Conservation (phyloP, 2,888 invertebrate species). For the Gymnoscelis rufifasciata region DNA sequence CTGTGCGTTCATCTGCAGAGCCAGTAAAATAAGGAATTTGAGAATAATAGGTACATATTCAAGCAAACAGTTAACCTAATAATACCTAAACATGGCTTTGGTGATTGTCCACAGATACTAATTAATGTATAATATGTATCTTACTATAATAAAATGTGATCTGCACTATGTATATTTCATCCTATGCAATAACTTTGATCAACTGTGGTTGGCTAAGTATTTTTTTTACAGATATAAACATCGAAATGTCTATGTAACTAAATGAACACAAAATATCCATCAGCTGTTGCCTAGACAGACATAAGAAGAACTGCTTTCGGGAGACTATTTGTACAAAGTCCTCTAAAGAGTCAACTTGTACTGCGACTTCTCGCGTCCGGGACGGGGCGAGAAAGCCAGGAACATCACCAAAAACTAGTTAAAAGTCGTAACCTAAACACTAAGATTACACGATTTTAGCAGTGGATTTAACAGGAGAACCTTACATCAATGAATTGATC, state of each 20-base stretch:
- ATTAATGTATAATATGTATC: no score
- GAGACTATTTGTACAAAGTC: conserved; percentile 13
- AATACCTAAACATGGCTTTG: no score
- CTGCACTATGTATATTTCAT: conserved; percentile 2
- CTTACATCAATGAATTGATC: conserved; percentile 34
- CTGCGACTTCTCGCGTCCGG: conserved; percentile 40
- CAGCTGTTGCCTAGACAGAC: conserved; percentile 23
- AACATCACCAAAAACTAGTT: conserved; percentile 53
- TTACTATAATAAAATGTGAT: neutral
- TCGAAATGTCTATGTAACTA: conserved; percentile 4
- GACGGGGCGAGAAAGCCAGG: conserved; percentile 53
- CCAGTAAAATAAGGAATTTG: conserved; percentile 29
- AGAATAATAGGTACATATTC: conserved; percentile 16
- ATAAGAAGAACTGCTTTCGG: conserved; percentile 14
- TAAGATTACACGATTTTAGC: conserved; percentile 26
- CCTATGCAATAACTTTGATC: conserved; percentile 7
- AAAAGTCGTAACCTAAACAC: conserved; percentile 60
- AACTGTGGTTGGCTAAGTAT: no score
- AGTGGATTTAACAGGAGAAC: conserved; percentile 23
- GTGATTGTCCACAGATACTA: no score
- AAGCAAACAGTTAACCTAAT: neutral
- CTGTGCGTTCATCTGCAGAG: conserved; percentile 68
- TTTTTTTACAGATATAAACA: no score
- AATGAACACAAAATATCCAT: conserved; percentile 12
- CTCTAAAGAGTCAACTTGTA: conserved; percentile 32